Evolutionary conservation across 2,797 vertebrate genomes (phyloP), one percentile per base, ranked within the genome.

Genomic region (Nannoperca obscura): DNA sequence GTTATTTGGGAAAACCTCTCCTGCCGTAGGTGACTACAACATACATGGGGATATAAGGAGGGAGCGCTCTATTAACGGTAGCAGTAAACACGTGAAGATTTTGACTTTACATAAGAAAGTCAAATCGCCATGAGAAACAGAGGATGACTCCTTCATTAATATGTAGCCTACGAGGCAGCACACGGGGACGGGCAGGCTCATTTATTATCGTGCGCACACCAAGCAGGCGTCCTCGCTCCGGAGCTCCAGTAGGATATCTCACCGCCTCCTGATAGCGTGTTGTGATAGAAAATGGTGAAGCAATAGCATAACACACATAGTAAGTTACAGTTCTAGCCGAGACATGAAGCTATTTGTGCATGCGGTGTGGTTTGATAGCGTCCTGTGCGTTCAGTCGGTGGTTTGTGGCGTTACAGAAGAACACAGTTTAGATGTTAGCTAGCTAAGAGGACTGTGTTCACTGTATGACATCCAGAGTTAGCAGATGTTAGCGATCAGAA

Each of bases 221-320:
- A 55, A 77, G 74, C 72, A 61, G 70, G 65, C 85, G 62, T 74
- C 77, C 68, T 74, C 81, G 8, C 36, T 40, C 24, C 47, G 19
- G 22, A 70, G 73, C 75, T 65, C 55, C 64, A 49, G 47, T 62
- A 34, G 65, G 84, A 66, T 50, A 54, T 36, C 50, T 82, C 55
- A 57, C 68, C 55, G 60, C 68, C 66, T 79, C 84, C 15, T 58
- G 38, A 9, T 62, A 82, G 83, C 86, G 67, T 80, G 89, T 84
- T 82, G 77, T 87, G 74, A 77, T 61, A 66, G 40, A 73, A 77
- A 85, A 95, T 94, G 93, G 83, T 89, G 93, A 90, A 91, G 87
- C 92, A 92, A 66, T 94, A 94, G 90, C 88, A 91, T 71, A 76
- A 81, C 81, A 78, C 42, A 59, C 82, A 59, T 19, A 87, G 91